These are phyloP conservation scores for Catostomus latipinnis DNA, from an alignment of 2,797 vertebrate genomes.

Conservation along the genomic window DNA sequence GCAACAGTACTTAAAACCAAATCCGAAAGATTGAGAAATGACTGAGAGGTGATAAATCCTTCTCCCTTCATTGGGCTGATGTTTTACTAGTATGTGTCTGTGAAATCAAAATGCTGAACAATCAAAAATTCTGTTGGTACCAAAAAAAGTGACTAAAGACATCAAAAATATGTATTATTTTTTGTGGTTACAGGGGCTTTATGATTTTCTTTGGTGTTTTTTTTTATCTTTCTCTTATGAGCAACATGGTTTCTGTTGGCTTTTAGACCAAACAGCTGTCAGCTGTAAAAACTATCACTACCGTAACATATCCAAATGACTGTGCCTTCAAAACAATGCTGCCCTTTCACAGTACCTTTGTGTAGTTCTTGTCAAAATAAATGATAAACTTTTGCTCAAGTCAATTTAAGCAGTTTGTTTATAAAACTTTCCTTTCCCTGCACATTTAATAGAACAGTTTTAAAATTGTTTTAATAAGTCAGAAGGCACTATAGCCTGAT, in stretches of 20 bases:
- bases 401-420: neutral
- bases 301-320: neutral
- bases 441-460: neutral
- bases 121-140: constrained; percentile 22
- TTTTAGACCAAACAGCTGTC: neutral
- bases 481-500: neutral
- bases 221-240: neutral
- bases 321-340: constrained; percentile 18
- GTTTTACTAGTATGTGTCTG: neutral
- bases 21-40: neutral
- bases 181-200: neutral
- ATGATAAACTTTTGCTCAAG: neutral
- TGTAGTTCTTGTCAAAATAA: neutral
- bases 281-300: constrained; percentile 28
- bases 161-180: neutral
- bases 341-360: neutral
- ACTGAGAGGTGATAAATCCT: neutral
- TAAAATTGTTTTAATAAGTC: neutral
- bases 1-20: constrained; percentile 86
- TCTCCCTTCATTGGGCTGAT: neutral
- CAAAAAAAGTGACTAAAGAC: neutral
- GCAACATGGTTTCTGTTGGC: constrained; percentile 13
- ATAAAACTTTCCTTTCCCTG: neutral
- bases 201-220: neutral
- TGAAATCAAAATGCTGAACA: constrained; percentile 8